Percentiles rank a stretch among this genome's conserved stretches.
Evolutionary conservation across 1,140 invertebrate species (phyloP).

Genomic region (Diorhabda carinulata): DNA sequence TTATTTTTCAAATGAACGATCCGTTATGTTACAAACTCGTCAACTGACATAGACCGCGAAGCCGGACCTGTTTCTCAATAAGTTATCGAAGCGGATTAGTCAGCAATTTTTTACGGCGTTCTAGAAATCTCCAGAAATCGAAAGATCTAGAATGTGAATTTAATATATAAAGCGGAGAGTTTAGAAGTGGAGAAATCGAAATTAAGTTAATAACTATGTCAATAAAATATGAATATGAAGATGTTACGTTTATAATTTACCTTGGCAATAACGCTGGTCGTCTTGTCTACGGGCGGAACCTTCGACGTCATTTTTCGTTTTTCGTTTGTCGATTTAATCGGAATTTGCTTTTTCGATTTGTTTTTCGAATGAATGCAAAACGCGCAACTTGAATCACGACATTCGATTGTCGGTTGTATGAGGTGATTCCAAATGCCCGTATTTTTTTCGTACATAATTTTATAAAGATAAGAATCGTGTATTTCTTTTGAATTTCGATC

Average conservation of each 20-base stretch:
- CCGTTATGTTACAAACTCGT: no score
- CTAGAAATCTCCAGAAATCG: no score
- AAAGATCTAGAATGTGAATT: no score
- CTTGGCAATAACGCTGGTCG: not conserved
- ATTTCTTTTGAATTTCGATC: constrained; percentile 14
- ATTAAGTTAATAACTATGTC: no score
- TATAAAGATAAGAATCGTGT: constrained; percentile 31
- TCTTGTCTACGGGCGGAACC: not conserved
- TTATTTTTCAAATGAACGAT: no score
- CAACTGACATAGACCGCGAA: no score
- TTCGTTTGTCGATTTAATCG: not conserved
- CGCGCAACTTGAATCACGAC: constrained; percentile 3
- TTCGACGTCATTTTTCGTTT: not conserved
- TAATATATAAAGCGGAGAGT: no score
- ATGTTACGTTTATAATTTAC: not conserved
- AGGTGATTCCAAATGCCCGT: constrained; percentile 22
- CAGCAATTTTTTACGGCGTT: no score
- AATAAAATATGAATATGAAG: no score
- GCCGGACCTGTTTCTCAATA: no score
- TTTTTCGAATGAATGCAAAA: not conserved
- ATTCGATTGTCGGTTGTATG: constrained; percentile 15
- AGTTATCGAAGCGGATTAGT: no score
- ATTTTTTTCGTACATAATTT: constrained; percentile 20
- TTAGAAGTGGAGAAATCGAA: no score
- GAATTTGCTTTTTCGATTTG: not conserved